These are phyloP conservation scores for Cheilosia scutellata DNA, from an alignment of 2,888 invertebrate species.

Conservation along the genomic window DNA sequence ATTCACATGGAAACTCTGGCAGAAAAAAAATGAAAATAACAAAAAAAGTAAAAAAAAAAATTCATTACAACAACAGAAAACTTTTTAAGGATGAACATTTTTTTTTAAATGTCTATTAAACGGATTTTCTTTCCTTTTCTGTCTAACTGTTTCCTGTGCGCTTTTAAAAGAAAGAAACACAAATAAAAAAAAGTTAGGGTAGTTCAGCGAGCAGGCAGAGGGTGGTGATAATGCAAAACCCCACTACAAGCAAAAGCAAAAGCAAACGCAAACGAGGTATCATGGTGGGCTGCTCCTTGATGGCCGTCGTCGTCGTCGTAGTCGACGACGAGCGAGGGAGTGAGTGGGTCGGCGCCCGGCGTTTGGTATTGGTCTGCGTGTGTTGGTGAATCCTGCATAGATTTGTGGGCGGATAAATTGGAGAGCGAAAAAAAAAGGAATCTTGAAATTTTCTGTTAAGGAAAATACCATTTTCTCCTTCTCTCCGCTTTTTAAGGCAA, in stretches of 20 bases:
- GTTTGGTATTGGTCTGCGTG: conserved; percentile 33
- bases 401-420: conserved; percentile 75
- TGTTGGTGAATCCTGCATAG: conserved; percentile 56
- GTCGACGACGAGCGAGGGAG: conserved; percentile 10
- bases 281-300: conserved; percentile 74
- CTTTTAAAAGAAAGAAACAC: conserved; percentile 42
- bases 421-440: conserved; percentile 50
- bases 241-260: conserved; percentile 56
- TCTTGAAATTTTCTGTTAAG: conserved; percentile 62
- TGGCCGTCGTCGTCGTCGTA: conserved; percentile 38
- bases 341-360: conserved; percentile 51
- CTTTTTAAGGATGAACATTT: conserved; percentile 60
- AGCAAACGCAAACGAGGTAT: conserved; percentile 19
- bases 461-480: conserved; percentile 70
- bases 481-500: conserved; percentile 22
- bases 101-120: conserved; percentile 67
- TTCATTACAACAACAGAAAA: conserved; percentile 65
- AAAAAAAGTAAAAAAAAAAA: conserved; percentile 17
- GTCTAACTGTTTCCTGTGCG: conserved; percentile 35
- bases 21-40: conserved; percentile 3
- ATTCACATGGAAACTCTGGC: conserved; percentile 43
- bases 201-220: conserved; percentile 34
- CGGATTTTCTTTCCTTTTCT: conserved; percentile 66
- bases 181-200: conserved; percentile 58
- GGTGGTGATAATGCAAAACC: conserved; percentile 64